Base-by-base conservation (phyloP, 2,113 vertebrate genomes). In the Leiothrix lutea region DNA sequence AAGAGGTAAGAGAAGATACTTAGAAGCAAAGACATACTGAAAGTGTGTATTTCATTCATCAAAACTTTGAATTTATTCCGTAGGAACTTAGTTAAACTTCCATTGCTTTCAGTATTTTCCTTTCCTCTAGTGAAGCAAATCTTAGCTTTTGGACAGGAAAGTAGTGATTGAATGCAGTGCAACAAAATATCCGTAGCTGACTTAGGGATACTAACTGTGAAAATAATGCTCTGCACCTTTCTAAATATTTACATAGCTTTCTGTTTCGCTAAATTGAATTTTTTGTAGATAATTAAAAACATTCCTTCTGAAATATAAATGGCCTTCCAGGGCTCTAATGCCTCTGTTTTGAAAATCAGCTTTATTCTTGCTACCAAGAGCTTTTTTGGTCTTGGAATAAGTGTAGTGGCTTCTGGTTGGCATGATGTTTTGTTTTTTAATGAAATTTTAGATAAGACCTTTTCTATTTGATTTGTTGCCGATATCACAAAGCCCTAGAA, bases 1-100 rank as follows among this genome's bases (percentile, higher is more conserved):
- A 99, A 89, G 99, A 99, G 98, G 99, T 99, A 95, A 98, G 98
- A 97, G 42, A 61, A n/a, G 35, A 24, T 86, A 88, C 45, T 88
- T 85, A n/a, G 54, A 72, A 57, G 42, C 22, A 40, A 71, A n/a
- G 47, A 14, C 0, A 0, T 38, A 9, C 67, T 87, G 8, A 56
- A 57, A 40, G 14, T 8, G 4, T 91, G 3, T 53, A 47, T 75
- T 33, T 61, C 8, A 20, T 53, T 77, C 24, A 56, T 42, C 42
- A 17, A 62, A 75, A 69, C 13, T 28, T 75, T 36, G 21, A 38
- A 19, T 70, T 77, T 62, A 28, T 78, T 56, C 20, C 2, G 2
- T 11, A 36, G 35, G 45, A 75, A 26, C 18, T 85, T 25, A 74
- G 29, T 79, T 74, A 62, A 73, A 58, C 14, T 47, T 90, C 40